Evolutionary conservation across 2,797 vertebrate species (phyloP), one percentile per base, ranked within the genome.

Genomic region (Petrocephalus schoutedeni): DNA sequence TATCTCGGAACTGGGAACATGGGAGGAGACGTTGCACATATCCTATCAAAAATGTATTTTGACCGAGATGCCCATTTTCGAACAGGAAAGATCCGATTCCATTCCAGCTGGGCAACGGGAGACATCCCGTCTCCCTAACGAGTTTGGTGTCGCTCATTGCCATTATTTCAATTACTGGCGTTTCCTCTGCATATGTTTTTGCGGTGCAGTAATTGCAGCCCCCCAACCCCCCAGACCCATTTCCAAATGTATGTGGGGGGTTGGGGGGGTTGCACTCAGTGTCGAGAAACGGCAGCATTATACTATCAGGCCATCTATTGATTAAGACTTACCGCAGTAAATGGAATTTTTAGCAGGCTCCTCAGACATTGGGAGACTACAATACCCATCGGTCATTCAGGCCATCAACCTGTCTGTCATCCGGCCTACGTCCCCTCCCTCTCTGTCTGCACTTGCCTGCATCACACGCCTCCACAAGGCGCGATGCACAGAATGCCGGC

Each of bases 221-320:
- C 41, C 74, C 8, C 19, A 45, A 80, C 16, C 41, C 23, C 14
- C 49, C 21, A 32, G 83, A n/a, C 21, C 53, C 21, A 0, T 57
- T 85, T 85, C 54, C 19, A 59, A 56, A n/a, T 54, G n/a, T 57
- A 41, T 10, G 49, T 7, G 28, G 28, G 14, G 32, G 53, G 9
- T 45, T 45, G 41, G 53, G 57, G 10, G 74, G 36, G 16, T 45
- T 49, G 36, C 36, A 80, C 41, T 80, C 41, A 80, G 6, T 45
- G 41, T 19, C 45, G 89, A 88, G 89, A 90, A 90, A 91, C 87
- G 88, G 89, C 87, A 90, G 89, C 80, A 89, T 92, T 90, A 88
- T 91, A 91, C 93, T 92, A 93, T 93, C 89, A 92, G 90, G 59
- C 90, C 84, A 86, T 90, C 87, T 93, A 93, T 94, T 90, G 92